phyloP scores from a whole-genome alignment of 2,797 vertebrate species.

The Takifugu ocellatus region DNA sequence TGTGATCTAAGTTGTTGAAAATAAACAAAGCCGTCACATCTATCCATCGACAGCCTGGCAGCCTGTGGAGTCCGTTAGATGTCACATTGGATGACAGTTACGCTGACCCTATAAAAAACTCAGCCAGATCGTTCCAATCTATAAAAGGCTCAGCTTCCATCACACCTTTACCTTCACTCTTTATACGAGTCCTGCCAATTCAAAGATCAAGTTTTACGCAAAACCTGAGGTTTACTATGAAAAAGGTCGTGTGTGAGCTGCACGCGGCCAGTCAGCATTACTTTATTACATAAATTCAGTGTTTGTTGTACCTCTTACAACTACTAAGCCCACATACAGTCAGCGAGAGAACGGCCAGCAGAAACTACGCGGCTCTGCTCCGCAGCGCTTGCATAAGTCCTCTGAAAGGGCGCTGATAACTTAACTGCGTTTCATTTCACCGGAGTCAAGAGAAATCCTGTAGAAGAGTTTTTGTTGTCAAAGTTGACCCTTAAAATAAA shows the following conservation, averaged over 20 bases:
- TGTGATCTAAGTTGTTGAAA: neutral
- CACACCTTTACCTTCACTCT: conserved; percentile 36
- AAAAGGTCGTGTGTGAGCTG: conserved; percentile 53
- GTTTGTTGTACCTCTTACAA: conserved; percentile 19
- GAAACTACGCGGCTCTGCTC: conserved; percentile 7
- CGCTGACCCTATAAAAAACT: neutral
- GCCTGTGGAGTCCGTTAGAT: conserved; percentile 9
- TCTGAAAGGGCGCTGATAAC: conserved; percentile 26
- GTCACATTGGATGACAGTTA: conserved; percentile 4
- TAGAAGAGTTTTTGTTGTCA: conserved; percentile 14
- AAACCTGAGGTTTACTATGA: conserved; percentile 33
- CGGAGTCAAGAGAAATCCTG: neutral
- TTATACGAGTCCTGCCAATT: conserved; percentile 40
- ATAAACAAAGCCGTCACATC: conserved; percentile 4
- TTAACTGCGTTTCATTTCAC: conserved; percentile 21
- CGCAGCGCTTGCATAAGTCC: conserved; percentile 27
- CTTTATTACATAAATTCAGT: conserved; percentile 49
- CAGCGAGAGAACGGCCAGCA: conserved; percentile 25
- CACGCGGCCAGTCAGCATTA: conserved; percentile 3
- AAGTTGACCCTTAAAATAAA: conserved; percentile 5
- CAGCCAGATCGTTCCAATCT: neutral
- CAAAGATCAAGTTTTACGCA: conserved; percentile 37
- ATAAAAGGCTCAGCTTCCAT: neutral
- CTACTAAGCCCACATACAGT: conserved; percentile 45
- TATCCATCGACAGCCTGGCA: conserved; percentile 1